Conservation (phyloP, 2,888 invertebrate species). For the Lamellibrachia columna region DNA sequence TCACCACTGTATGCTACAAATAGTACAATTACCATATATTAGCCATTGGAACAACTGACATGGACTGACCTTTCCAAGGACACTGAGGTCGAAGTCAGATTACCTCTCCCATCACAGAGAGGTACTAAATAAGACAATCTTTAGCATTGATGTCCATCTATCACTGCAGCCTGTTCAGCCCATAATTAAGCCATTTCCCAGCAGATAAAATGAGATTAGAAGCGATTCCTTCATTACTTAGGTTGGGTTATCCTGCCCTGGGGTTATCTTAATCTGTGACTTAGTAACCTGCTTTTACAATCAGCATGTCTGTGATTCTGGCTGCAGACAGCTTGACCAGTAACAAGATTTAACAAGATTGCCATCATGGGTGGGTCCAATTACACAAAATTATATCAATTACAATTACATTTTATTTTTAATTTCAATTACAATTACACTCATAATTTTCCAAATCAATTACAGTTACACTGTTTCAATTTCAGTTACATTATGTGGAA, state of each 20-base stretch:
- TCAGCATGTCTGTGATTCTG: neutral
- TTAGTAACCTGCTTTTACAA: neutral
- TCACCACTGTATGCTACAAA: too few species aligned
- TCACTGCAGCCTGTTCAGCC: neutral
- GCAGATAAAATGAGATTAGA: neutral
- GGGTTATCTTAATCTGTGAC: neutral
- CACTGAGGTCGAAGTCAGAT: neutral
- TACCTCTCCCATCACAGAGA: neutral
- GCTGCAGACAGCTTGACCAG: neutral
- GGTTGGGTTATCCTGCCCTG: neutral
- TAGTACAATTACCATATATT: neutral
- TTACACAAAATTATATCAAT: too few species aligned
- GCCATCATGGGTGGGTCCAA: too few species aligned
- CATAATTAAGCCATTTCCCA: constrained; percentile 11
- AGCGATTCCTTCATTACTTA: neutral
- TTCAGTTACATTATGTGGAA: too few species aligned
- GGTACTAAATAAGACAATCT: neutral
- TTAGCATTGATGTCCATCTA: neutral
- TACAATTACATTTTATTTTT: too few species aligned
- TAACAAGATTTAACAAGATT: neutral
- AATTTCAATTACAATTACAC: too few species aligned
- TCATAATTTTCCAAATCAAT: too few species aligned
- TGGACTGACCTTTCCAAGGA: neutral
- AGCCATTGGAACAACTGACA: neutral
- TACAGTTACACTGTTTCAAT: too few species aligned